Conservation (phyloP, 2,113 vertebrate species). For the Carollia perspicillata region DNA sequence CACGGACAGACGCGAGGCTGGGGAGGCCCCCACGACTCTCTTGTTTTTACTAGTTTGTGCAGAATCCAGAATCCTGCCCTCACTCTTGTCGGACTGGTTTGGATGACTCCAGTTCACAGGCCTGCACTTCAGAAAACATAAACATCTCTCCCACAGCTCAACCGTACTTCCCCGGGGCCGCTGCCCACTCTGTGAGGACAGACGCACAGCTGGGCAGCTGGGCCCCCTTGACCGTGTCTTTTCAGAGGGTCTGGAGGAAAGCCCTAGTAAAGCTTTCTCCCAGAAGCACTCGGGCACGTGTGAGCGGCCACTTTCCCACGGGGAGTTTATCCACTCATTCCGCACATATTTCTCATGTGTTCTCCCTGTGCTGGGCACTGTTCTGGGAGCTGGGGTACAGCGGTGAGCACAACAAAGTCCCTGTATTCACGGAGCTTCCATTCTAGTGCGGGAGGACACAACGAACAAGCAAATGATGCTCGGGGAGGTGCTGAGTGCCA, state of each 20-base stretch:
- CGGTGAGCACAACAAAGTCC: not conserved
- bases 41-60: not conserved
- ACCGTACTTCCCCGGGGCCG: not conserved
- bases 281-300: not conserved
- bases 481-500: not conserved
- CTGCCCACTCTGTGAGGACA: not conserved
- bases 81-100: slow-evolving; percentile 14
- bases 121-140: not conserved
- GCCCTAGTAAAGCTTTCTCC: not conserved
- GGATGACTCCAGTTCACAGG: not conserved
- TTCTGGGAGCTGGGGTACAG: not conserved
- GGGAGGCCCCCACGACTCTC: not conserved
- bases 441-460: not conserved
- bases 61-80: not conserved
- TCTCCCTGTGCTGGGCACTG: too few species aligned
- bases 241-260: not conserved
- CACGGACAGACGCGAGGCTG: not conserved
- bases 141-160: not conserved
- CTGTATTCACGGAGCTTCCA: not conserved
- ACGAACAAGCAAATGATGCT: not conserved
- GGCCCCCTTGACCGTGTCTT: not conserved
- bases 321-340: not conserved
- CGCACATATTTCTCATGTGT: not conserved
- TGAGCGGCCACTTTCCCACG: not conserved
- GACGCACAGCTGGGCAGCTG: not conserved